Base-by-base conservation (phyloP, 2,888 invertebrate genomes). In the Caenorhabditis panamensis region DNA sequence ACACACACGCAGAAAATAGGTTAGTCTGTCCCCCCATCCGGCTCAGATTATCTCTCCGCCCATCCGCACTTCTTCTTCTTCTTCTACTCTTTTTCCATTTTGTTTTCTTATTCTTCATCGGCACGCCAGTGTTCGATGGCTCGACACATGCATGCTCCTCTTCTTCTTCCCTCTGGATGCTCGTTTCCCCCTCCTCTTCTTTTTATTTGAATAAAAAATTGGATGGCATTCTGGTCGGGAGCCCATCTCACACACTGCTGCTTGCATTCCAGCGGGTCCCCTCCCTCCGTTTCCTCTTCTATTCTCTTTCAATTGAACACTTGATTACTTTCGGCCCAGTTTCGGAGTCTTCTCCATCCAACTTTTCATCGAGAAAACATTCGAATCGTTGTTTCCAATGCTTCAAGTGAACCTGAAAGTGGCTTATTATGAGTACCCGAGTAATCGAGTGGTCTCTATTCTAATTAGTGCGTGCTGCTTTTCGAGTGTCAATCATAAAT, bases 151-250 rank as follows among this genome's bases (percentile, higher is more conserved):
- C 71, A 71, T 71, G 37, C 51, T 49, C 67, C 41, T 37, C 24
- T 24, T 20, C 44, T 41, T 13, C 41, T 11, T 41, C 13, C 56
- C 36, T 24, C 37, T 58, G 44, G 20, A 56, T 31, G 22, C 71
- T 72, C 62, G 62, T 72, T 54, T 63, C 51, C 44, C 58, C 51
- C 11, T 24, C 37, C 51, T 28, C 6, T 75, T 20, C 11, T 79
- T 71, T 58, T 75, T 72, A 66, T 79, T 75, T 75, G 75, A 75
- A 75, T 75, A 75, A 75, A 75, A 75, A 75, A 75, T 75, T 75
- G 75, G 53, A 75, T 75, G 75, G 75, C 75, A 73, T 73, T 73
- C 56, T 36, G 64, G 71, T 37, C 44, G 69, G 28, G 61, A 61
- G 53, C 59, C 67, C 49, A 51, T 53, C 66, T 63, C 58, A 22